Evolutionary conservation across 2,888 invertebrate species (phyloP), one percentile per base, ranked within the genome.

Genomic region (Acanthosoma haemorrhoidale): DNA sequence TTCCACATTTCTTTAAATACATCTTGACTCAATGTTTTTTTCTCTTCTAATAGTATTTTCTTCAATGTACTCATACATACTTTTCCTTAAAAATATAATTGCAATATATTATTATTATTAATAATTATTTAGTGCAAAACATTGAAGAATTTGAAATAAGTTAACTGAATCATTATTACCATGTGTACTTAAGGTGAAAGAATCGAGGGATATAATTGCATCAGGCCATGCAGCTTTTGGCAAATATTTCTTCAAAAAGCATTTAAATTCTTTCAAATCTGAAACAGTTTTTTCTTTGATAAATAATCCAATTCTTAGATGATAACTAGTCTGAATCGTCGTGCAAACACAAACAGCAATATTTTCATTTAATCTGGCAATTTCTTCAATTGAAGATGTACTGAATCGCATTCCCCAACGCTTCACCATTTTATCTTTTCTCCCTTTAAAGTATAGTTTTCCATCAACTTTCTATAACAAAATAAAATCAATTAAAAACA

Each of bases 391-490:
- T 5, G 41, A 31, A 1, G 57, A 34, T 34, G 43, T 11, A 57
- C 36, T 80, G 76, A 39, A 80, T 79, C 57, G 91, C 79, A 78
- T 86, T 83, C 0, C 93, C 93, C 79, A 88, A 88, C 78, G 91
- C 83, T 81, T 95, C 6, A 93, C 81, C 29, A 86, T 80, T 74
- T 85, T 84, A 80, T 92, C 89, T 73, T 80, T 83, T 59, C 94
- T 84, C 0, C 89, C 88, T 75, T 85, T 80, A 76, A 86, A 90
- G 77, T 83, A 85, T 41, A 88, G 80, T 39, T 81, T 80, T 8
- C 83, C 83, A 74, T 82, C 75, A 25, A 78, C 36, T 8, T 73
- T 71, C 76, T 76, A 64, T 39, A 71, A 59, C 60, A 41, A 64
- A 25, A 70, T 51, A 60, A 63, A 69, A 68, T 60, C 11, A 25